Evolutionary conservation across 2,888 invertebrate genomes (phyloP), one percentile per base, ranked within the genome.

Genomic region (Anodontia alba): DNA sequence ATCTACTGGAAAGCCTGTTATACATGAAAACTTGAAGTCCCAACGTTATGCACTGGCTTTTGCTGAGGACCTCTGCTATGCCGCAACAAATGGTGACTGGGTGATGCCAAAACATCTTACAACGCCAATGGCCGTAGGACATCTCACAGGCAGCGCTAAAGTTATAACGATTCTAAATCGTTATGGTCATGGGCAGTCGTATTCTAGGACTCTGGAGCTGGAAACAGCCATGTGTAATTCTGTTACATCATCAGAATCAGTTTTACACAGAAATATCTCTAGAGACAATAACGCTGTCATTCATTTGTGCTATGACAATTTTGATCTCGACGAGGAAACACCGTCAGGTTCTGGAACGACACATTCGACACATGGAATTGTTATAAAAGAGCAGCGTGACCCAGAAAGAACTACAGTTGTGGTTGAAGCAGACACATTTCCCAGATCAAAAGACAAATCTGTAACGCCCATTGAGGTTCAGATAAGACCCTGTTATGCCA

Each of bases 111-210:
- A 82, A 43, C 76, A 82, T 38, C 49, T 81, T 15, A 23, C 71
- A 15, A 33, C 83, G 26, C 73, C 80, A 68, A 87, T 81, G 81
- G 57, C 81, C 8, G 17, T 85, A 17, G 33, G 83, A 15, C 83
- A 84, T 73, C 43, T 78, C 0, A 87, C 87, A 23, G 84, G 87
- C 0, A 87, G 57, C 75, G 73, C 84, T 43, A 80, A 83, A 54
- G 15, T 84, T 20, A 57, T 81, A 15, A 54, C 54, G 23, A 54
- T 54, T 81, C 66, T 87, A 2, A 82, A 83, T 66, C 66, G 76
- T 0, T 80, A 49, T 71, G 83, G 84, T 3, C 78, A 85, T 66
- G 46, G 66, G 12, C 73, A 73, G 33, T 83, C 80, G 5, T 26
- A 54, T 12, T 26, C 70, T 5, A 57, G 26, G 29, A 73, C 77